Conservation (phyloP, 1,140 invertebrate species). For the Zaprionus kolodkinae region DNA sequence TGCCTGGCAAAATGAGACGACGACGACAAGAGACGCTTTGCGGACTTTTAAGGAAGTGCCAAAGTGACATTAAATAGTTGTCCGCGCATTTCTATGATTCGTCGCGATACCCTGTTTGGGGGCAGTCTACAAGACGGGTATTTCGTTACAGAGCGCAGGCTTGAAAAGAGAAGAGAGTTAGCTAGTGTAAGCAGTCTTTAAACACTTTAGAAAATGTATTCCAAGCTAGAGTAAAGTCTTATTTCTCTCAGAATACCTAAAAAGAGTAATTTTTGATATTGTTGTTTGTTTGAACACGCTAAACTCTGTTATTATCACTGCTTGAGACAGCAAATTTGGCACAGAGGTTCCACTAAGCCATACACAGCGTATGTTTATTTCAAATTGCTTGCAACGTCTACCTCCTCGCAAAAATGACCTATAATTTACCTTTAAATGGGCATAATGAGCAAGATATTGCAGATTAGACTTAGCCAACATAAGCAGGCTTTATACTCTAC, state of each 20-base stretch:
- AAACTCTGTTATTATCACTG: not conserved
- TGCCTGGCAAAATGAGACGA: conserved; percentile 46
- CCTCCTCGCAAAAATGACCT: not conserved
- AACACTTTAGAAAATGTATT: accelerated
- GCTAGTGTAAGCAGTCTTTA: too few relatives aligned
- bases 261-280: too few relatives aligned
- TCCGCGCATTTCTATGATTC: conserved; percentile 58
- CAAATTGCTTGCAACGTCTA: not conserved
- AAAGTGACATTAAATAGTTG: conserved; percentile 82
- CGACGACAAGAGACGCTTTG: conserved; percentile 41
- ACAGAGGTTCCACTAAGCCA: not conserved
- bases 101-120: conserved; percentile 3
- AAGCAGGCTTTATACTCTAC: too few relatives aligned
- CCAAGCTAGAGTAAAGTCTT: not conserved
- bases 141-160: not conserved
- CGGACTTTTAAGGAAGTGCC: conserved; percentile 79
- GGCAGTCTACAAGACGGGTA: not conserved
- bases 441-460: too few relatives aligned
- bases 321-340: not conserved
- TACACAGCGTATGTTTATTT: not conserved
- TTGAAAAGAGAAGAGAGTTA: not conserved
- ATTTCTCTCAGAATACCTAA: too few relatives aligned
- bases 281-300: not conserved
- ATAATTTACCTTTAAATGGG: too few relatives aligned
- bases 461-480: too few relatives aligned